phyloP scores from a whole-genome alignment of 2,888 invertebrate genomes.

The Pyrrhia umbra region DNA sequence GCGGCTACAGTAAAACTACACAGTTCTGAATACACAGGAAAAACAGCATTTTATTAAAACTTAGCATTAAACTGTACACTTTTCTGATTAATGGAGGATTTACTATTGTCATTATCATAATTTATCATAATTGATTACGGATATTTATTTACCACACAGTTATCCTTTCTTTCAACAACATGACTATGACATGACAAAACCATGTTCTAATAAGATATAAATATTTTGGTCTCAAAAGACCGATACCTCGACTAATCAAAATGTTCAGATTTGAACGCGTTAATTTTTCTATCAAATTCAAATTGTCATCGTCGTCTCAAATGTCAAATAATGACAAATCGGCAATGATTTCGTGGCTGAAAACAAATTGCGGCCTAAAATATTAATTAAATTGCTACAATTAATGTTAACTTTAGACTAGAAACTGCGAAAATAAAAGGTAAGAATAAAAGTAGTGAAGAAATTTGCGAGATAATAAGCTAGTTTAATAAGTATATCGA shows the following conservation, averaged over 20 bases:
- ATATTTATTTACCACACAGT: too few relatives aligned
- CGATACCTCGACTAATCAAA: not conserved
- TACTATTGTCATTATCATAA: too few relatives aligned
- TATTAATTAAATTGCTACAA: constrained; percentile 29
- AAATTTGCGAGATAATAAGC: not conserved
- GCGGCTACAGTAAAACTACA: too few relatives aligned
- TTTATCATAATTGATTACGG: too few relatives aligned
- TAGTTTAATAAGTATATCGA: not conserved
- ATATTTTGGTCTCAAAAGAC: not conserved
- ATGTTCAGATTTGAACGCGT: constrained; percentile 20
- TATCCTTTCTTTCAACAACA: too few relatives aligned
- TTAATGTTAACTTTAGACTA: constrained; percentile 34
- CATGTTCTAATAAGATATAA: too few relatives aligned
- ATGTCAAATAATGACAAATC: constrained; percentile 63
- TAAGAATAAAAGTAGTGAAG: constrained; percentile 22
- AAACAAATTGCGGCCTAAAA: constrained; percentile 57
- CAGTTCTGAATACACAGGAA: too few relatives aligned
- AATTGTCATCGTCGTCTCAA: constrained; percentile 40
- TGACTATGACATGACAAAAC: too few relatives aligned
- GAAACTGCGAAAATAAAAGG: constrained; percentile 31
- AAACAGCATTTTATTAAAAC: too few relatives aligned
- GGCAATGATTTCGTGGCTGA: constrained; percentile 77
- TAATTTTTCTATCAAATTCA: not conserved
- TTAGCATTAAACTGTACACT: too few relatives aligned
- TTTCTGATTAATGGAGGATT: too few relatives aligned